Percentiles rank a stretch among this genome's conserved stretches.
Conservation (phyloP, 2,888 invertebrate species). For the Volucella inanis region DNA sequence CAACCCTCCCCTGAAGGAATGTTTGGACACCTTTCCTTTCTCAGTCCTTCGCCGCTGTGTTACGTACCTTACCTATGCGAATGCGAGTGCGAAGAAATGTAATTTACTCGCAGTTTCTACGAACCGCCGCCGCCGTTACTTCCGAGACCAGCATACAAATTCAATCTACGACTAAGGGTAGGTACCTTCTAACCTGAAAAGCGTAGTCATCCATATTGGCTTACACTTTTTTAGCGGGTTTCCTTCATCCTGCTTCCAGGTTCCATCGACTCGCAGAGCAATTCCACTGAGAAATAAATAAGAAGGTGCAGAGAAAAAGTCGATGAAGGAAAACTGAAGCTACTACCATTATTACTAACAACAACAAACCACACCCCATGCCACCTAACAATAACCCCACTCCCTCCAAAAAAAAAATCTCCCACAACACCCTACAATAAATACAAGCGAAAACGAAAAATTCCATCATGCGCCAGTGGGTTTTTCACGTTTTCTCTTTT, state of each 20-base stretch:
- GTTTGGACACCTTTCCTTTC: constrained; percentile 4
- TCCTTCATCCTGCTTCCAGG: constrained; percentile 34
- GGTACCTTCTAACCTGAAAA: constrained; percentile 43
- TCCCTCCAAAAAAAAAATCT: background rate
- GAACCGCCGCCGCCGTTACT: constrained; percentile 5
- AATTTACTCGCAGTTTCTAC: constrained; percentile 39
- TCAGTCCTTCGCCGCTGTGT: background rate
- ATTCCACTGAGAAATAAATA: constrained; percentile 69
- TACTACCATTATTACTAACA: constrained; percentile 22
- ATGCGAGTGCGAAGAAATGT: constrained; percentile 37
- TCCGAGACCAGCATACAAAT: constrained; percentile 65
- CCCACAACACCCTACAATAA: too few relatives aligned
- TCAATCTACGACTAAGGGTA: constrained; percentile 39
- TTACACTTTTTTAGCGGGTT: background rate
- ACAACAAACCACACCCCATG: constrained; percentile 52
- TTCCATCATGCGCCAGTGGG: constrained; percentile 44
- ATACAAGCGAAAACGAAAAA: background rate
- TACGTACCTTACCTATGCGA: constrained; percentile 30
- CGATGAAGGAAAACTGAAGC: constrained; percentile 25
- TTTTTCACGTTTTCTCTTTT: constrained; percentile 13
- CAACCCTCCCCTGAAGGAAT: constrained; percentile 27
- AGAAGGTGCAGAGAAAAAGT: constrained; percentile 41
- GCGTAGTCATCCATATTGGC: constrained; percentile 24
- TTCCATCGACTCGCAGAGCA: constrained; percentile 14
- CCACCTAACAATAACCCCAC: constrained; percentile 1